Evolutionary conservation across 2,797 vertebrate species (phyloP).

Genomic region (Lacerta viridis): DNA sequence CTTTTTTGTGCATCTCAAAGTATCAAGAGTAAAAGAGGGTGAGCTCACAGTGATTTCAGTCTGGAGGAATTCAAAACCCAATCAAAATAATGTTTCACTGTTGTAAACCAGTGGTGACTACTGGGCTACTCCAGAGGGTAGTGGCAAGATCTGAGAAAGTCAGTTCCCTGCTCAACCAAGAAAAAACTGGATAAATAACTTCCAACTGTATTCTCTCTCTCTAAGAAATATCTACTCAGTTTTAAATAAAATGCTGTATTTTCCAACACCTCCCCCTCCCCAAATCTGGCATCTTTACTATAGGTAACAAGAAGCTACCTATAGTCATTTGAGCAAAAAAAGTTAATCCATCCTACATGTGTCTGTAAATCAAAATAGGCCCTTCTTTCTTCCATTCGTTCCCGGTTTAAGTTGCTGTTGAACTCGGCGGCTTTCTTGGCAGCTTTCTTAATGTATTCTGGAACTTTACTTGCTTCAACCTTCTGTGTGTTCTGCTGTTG

Average conservation of each 20-base stretch:
- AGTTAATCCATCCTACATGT: slow-evolving; percentile 84
- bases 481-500: slow-evolving; percentile 98
- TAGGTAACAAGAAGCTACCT: not conserved
- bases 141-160: not conserved
- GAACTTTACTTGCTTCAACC: slow-evolving; percentile 98
- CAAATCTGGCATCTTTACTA: not conserved
- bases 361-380: slow-evolving; percentile 99
- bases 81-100: not conserved
- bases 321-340: not conserved
- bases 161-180: not conserved
- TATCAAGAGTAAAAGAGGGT: not conserved
- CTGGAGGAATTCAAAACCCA: not conserved
- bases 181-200: not conserved
- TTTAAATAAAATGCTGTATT: too few species aligned
- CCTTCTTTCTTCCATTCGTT: slow-evolving; percentile 97
- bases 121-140: not conserved
- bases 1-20: not conserved
- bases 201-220: not conserved
- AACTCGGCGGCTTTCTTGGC: slow-evolving; percentile 98
- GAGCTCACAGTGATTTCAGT: not conserved
- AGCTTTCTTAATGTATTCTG: slow-evolving; percentile 98
- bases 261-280: too few species aligned
- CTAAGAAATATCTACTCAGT: too few species aligned
- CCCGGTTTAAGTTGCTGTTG: slow-evolving; percentile 97
- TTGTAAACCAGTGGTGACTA: not conserved